These are phyloP conservation scores for Limnephilus lunatus DNA, from an alignment of 2,888 invertebrate species.

Conservation along the genomic window DNA sequence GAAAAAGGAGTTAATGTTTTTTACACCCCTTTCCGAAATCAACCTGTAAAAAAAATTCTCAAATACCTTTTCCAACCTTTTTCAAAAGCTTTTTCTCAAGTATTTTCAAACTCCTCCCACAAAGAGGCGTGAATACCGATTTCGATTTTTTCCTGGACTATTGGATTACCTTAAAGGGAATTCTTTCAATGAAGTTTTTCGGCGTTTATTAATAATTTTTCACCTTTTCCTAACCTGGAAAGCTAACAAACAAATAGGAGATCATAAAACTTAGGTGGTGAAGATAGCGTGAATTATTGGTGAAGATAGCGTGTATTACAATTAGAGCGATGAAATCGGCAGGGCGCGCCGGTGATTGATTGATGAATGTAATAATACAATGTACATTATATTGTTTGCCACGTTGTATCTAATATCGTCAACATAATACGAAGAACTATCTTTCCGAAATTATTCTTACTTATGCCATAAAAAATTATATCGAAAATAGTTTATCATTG, in stretches of 20 bases:
- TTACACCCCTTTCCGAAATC: too few relatives aligned
- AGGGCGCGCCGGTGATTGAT: not conserved
- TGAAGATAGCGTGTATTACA: not conserved
- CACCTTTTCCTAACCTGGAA: not conserved
- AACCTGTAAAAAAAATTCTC: too few relatives aligned
- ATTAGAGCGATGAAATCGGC: not conserved
- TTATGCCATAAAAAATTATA: not conserved
- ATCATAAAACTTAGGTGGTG: not conserved
- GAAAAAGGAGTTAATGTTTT: too few relatives aligned
- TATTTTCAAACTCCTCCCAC: too few relatives aligned
- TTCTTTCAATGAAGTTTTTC: not conserved
- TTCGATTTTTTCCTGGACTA: too few relatives aligned
- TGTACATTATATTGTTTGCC: not conserved
- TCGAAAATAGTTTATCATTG: too few relatives aligned
- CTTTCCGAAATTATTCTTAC: not conserved
- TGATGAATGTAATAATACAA: not conserved
- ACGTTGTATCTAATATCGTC: not conserved
- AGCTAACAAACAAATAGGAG: not conserved
- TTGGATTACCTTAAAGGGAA: not conserved
- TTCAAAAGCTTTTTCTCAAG: too few relatives aligned
- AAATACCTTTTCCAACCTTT: too few relatives aligned
- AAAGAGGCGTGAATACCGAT: too few relatives aligned
- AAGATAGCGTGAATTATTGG: not conserved
- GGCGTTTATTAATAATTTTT: not conserved
- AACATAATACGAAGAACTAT: not conserved